Base-by-base conservation (phyloP, 1,140 invertebrate species). In the Aphis craccivora region DNA sequence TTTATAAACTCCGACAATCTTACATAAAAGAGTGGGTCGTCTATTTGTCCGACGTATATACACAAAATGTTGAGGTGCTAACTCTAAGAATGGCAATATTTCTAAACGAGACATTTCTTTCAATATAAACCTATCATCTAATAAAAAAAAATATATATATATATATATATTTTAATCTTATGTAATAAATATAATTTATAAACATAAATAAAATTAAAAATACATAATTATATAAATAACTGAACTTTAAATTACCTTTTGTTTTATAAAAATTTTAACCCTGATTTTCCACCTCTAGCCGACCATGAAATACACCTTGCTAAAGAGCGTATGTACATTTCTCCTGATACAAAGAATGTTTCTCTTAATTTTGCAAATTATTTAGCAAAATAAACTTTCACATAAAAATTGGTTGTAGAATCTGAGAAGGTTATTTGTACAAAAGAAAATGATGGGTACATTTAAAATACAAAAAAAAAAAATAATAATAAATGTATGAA, bases 61-160 rank as follows among this genome's bases (percentile, higher is more conserved):
- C 60, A 97, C 96, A 95, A 99, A 99, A 95, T 99, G 99, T 94
- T 99, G 97, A 4, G 98, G 98, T 9, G 98, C 99, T 95, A 99
- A 99, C 93, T 98, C 98, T 83, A 99, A 95, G 95, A 99, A 99
- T 88, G 98, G 97, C 90, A 98, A 97, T 95, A 99, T 97, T 95
- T 99, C 99, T 92, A 97, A 96, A 86, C 97, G 97, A 22, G 97
- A 98, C 98, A 99, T 99, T 96, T 99, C 98, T 95, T 99, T 99
- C 94, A 99, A 95, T 90, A 99, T 98, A 95, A 99, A 99, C 81
- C 99, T 96, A 95, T 99, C 99, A 96, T 99, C 99, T 97, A 95
- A 40, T 95, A 96, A 93, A 92, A 93, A 94, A 94, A 94, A 67
- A 93, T 2, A 40, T 2, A 40, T n/a, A 40, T 40, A n/a, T n/a